Evolutionary conservation across 2,797 vertebrate genomes (phyloP), one percentile per base, ranked within the genome.

Genomic region (Pitangus sulphuratus): DNA sequence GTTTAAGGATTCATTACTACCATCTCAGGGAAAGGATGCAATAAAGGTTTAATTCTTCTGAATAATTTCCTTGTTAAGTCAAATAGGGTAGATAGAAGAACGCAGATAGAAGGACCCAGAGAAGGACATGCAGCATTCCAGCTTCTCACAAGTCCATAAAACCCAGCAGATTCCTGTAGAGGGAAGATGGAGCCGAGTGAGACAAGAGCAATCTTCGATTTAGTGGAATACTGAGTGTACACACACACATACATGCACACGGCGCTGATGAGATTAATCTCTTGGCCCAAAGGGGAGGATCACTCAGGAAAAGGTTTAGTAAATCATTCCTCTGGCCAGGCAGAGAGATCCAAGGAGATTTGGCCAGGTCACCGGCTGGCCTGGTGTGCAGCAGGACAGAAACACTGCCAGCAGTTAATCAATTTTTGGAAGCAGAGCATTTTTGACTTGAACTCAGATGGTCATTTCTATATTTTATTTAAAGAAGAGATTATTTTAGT

Each of bases 391-490:
- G 83, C 85, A 95, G 86, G 90, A 95, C 75, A 90, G 64, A 84
- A 89, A 57, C 0, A 0, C 5, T 87, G 91, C 89, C 93, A 95
- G 89, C 44, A 94, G 90, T 95, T 93, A 95, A 94, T 96, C 96
- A 96, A 93, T 93, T 95, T 96, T 88, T 95, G 91, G 95, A 93
- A 94, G 71, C 74, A 90, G 62, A 48, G 68, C 60, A 64, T 94
- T 96, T 93, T 90, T 95, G 21, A 95, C 85, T 95, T 90, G 83
- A 94, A 93, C 87, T 90, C 88, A 77, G 80, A 77, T 74, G 80
- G 89, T 79, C 85, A 82, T 81, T 94, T 84, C 81, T 91, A 24
- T 84, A 94, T 96, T 96, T 96, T 96, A 95, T 96, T 95, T 96
- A 94, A 97, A 95, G 91, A 88, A 93, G 77, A 91, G 91, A 96